Percentiles rank a stretch among this genome's conserved stretches.
These are phyloP conservation scores for Falco concolor DNA, from an alignment of 2,797 vertebrate genomes.

Conservation along the genomic window DNA sequence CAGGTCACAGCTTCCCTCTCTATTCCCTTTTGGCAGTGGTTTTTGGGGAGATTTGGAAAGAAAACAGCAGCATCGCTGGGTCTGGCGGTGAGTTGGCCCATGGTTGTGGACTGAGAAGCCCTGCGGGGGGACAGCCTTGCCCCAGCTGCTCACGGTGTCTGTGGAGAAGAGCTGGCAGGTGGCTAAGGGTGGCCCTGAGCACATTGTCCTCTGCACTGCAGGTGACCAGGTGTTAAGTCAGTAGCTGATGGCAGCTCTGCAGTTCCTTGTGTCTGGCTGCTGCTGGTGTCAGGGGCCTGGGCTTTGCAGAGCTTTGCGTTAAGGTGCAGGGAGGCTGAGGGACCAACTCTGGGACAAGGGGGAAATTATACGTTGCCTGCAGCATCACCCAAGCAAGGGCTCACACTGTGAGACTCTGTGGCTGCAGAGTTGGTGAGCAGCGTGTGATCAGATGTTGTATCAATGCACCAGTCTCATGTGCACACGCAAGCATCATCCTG, in stretches of 20 bases:
- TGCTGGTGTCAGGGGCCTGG: background rate
- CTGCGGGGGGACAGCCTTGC: background rate
- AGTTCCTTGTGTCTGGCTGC: background rate
- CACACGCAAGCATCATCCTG: rapidly evolving
- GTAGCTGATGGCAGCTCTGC: background rate
- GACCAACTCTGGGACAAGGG: background rate
- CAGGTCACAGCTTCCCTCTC: slow-evolving; percentile 72
- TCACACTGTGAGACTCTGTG: background rate
- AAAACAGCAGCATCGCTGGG: slow-evolving; percentile 72
- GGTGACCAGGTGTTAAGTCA: background rate
- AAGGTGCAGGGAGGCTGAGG: background rate
- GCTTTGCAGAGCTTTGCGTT: background rate
- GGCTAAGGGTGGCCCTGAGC: background rate
- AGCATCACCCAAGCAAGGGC: background rate
- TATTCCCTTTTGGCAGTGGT: slow-evolving; percentile 76
- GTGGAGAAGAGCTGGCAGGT: background rate
- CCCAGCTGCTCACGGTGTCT: too few species aligned
- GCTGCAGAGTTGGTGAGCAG: background rate
- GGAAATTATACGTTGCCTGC: background rate
- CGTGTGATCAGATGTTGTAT: background rate
- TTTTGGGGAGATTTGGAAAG: slow-evolving; percentile 77
- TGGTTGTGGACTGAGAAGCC: background rate
- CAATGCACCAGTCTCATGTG: background rate
- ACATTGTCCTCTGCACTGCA: background rate
- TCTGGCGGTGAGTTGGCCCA: slow-evolving; percentile 66